phyloP scores from a whole-genome alignment of 2,888 invertebrate species.

The Ommatoiulus sabulosus region DNA sequence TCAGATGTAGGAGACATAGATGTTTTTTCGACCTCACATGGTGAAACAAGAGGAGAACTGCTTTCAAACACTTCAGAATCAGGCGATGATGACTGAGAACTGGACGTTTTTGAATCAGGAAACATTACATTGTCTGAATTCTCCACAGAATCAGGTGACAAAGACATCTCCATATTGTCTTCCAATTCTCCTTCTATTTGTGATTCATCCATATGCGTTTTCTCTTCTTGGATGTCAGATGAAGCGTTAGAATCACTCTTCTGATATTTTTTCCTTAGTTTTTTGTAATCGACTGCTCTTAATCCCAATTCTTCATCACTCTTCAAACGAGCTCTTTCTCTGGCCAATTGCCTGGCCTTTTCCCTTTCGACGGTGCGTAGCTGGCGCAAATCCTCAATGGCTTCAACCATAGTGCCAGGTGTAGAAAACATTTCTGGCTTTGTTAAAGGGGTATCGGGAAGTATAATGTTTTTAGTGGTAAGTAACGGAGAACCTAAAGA shows the following conservation, averaged over 20 bases:
- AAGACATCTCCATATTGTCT: conserved; percentile 15
- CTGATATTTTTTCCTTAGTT: conserved; percentile 64
- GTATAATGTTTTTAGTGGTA: conserved; percentile 44
- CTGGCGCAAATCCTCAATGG: conserved; percentile 61
- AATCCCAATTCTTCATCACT: conserved; percentile 79
- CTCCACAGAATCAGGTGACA: neutral
- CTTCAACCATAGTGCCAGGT: conserved; percentile 48
- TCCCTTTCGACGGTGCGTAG: conserved; percentile 67
- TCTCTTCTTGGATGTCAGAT: conserved; percentile 59
- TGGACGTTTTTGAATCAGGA: neutral
- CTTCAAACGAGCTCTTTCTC: conserved; percentile 76
- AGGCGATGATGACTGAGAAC: conserved; percentile 54
- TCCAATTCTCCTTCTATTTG: neutral
- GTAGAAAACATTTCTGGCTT: conserved; percentile 61
- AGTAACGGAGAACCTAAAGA: conserved; percentile 51
- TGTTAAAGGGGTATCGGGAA: conserved; percentile 63
- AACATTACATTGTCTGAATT: neutral
- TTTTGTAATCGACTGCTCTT: conserved; percentile 63
- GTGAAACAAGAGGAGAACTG: neutral
- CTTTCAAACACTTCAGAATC: conserved; percentile 55
- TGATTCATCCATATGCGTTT: conserved; percentile 8
- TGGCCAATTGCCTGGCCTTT: conserved; percentile 73
- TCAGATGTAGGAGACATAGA: neutral
- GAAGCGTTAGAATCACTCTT: conserved; percentile 57
- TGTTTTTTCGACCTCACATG: neutral